Base-by-base conservation (phyloP, 92 coral and sea anemone species). In the Porites evermanni region DNA sequence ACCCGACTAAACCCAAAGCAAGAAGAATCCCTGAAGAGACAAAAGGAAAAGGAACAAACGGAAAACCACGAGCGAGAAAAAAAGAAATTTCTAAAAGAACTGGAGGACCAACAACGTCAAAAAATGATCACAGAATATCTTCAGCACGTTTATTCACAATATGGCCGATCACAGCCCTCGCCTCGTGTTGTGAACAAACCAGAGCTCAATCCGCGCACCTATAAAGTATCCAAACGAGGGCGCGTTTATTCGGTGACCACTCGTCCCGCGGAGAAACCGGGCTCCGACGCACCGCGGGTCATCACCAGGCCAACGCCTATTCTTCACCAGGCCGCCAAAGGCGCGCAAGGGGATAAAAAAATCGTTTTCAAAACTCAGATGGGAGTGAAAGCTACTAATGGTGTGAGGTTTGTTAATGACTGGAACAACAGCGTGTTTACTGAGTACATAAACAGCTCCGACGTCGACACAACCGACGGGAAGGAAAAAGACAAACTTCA, bases 371-470 rank as follows among this genome's bases (percentile, higher is more conserved):
- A 84, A 61, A 86, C 74, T 13, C 84, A 83, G 1, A 77, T 77
- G n/a, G 68, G 64, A 19, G 38, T 75, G 10, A 67, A 81, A 6
- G 68, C 58, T 13, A 63, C 54, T 12, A 89, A 89, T 50, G 93
- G 84, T 74, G 87, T 95, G 14, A 81, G 98, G 54, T 95, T 72
- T 67, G 84, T 71, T 53, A 95, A 95, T 74, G 98, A 95, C 73
- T 95, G 98, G 98, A 93, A 86, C 64, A 93, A 91, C 67, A 81
- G 89, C 24, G 82, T 89, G 71, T 95, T 95, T 77, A 88, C 75
- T 21, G 89, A 90, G 82, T 95, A 95, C 54, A 94, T 95, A 13
- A 95, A 95, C 82, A 95, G 96, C 44, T 69, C 94, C 20, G 94
- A 91, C 11, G 90, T 89, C 53, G 51, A 77, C 74, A 76, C 70